Base-by-base conservation (phyloP, 2,888 invertebrate species). In the Lucinisca nassula region DNA sequence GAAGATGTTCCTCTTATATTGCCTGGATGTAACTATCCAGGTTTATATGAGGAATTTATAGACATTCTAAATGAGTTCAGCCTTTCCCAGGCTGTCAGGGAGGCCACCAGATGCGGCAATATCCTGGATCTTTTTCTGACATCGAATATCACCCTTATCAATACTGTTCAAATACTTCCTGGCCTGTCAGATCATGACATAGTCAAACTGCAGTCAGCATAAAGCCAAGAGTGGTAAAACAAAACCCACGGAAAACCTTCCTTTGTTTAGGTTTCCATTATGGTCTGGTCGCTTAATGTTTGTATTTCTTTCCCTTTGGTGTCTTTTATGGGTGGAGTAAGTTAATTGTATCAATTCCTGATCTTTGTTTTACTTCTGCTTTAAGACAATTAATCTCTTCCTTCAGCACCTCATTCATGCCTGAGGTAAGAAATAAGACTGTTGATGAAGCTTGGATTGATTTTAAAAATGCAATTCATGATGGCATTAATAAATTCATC, bases 121-220 rank as follows among this genome's bases (percentile, higher is more conserved):
- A 75, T 49, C 4, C 49, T 75, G 24, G 75, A 75, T 38, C 49
- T 49, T 30, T 40, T 40, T 37, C 21, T 72, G 14, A 40, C 75
- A 32, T 45, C 55, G 21, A 76, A 76, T 24, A 32, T 21, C n/a
- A 81, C 80, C 14, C 55, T 80, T 51, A 38, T 80, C 17, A 80
- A 75, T 24, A 49, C 30, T 35, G 58, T 27, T 27, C 40, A 75
- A 40, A 38, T 75, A 17, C n/a, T 40, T 12, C 74, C 61, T 17
- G 81, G 81, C 10, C 12, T 81, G 12, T 3, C 74, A n/a, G 75
- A 75, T 55, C 81, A 81, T 10, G 40, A 75, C 38, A 30, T 30
- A 8, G 61, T 61, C 24, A 30, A 30, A 8, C 61, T 27, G 61
- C 1, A 4, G 61, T 61, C 61, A 30, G 6, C 30, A 61, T 30